These are phyloP conservation scores for Macquaria ambigua DNA, from an alignment of 2,113 vertebrate genomes.

Conservation along the genomic window DNA sequence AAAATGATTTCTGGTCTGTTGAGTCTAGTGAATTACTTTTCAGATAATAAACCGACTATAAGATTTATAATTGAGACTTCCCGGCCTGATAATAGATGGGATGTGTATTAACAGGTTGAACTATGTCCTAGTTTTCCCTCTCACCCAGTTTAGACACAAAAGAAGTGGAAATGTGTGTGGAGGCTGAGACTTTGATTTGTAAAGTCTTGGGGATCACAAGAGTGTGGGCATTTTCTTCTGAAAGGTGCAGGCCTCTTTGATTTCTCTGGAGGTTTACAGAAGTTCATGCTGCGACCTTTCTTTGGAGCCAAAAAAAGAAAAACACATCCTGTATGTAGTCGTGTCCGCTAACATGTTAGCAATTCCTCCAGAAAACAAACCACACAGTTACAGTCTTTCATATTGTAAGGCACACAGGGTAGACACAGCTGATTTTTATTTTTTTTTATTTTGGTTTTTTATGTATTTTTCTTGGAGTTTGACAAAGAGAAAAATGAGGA, in stretches of 20 bases:
- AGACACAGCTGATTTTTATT: not conserved
- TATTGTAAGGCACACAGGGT: slow-evolving; percentile 1
- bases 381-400: not conserved
- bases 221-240: slow-evolving; percentile 75
- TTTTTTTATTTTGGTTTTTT: slow-evolving; percentile 17
- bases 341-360: slow-evolving; percentile 46
- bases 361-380: slow-evolving; percentile 48
- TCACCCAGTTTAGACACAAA: slow-evolving; percentile 75
- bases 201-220: slow-evolving; percentile 74
- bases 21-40: slow-evolving; percentile 61
- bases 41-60: slow-evolving; percentile 57
- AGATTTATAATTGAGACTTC: slow-evolving; percentile 70
- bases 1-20: slow-evolving; percentile 65
- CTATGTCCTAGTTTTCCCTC: slow-evolving; percentile 71
- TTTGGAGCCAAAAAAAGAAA: slow-evolving; percentile 64
- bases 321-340: slow-evolving; percentile 38
- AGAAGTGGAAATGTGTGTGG: slow-evolving; percentile 43
- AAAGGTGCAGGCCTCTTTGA: slow-evolving; percentile 73
- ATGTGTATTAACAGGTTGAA: slow-evolving; percentile 75
- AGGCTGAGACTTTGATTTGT: slow-evolving; percentile 78
- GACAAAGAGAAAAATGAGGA: slow-evolving; percentile 25
- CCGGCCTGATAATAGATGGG: slow-evolving; percentile 68
- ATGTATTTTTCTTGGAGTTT: slow-evolving; percentile 5
- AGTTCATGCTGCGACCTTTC: slow-evolving; percentile 78
- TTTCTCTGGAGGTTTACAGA: slow-evolving; percentile 75